Evolutionary conservation across 1,140 invertebrate species (phyloP), one percentile per base, ranked within the genome.

Genomic region (Trichogramma pretiosum): DNA sequence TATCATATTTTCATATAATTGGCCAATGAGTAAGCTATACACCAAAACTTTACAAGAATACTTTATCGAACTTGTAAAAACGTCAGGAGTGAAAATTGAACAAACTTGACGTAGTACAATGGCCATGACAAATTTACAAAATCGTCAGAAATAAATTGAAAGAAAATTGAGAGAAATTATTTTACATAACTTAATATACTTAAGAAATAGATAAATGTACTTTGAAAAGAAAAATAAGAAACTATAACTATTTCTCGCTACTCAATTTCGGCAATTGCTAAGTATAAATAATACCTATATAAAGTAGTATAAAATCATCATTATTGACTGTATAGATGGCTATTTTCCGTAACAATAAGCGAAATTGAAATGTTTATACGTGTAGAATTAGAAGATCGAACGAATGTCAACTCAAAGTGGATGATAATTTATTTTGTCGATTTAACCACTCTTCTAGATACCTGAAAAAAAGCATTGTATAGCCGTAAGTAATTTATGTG

Each of bases 241-340:
- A 34, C 22, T 4, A 44, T 43, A 45, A 23, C 43, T 46, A 46
- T 50, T 50, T 50, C 48, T 50, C 48, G 48, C 48, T 50, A 50
- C 48, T 50, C 48, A 50, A 45, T 39, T 46, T 40, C 41, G 17
- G 43, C 36, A 50, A 37, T 44, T 44, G 44, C 28, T 50, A 32
- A 45, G 46, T 50, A 33, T 39, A 44, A 44, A 38, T 44, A 50
- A 33, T 23, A 8, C 11, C 21, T 26, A 30, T 41, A 14, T 46
- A 46, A 45, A 16, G 14, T 49, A 40, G 35, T 43, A 50, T 35
- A 17, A 40, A n/a, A n/a, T n/a, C n/a, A n/a, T n/a, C n/a, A n/a
- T n/a, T n/a, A n/a, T n/a, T n/a, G 22, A 40, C 17, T 46, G 24
- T 46, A 41, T 10, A n/a, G 30, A 18, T 24, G 18, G 16, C 16